Percentiles rank a stretch among this genome's conserved stretches.
Conservation (phyloP, 2,888 invertebrate species). For the Dione juno region DNA sequence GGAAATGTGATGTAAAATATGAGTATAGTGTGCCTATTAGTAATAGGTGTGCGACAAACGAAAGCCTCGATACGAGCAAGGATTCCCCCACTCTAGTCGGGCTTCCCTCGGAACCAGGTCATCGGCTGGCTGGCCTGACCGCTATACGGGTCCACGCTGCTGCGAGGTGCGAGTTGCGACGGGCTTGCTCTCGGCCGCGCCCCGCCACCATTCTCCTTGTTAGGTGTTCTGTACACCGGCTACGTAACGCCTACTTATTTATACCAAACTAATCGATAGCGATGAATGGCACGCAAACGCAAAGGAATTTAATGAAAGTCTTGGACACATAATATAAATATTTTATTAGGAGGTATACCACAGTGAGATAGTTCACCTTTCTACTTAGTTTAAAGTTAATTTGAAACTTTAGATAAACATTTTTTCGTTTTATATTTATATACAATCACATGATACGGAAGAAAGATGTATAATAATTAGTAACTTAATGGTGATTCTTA, state of each 20-base stretch:
- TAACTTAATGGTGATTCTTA: background rate
- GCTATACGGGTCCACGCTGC: conserved; percentile 53
- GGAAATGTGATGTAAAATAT: background rate
- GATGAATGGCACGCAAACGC: conserved; percentile 51
- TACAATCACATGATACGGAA: too few relatives aligned
- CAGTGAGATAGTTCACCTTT: too few relatives aligned
- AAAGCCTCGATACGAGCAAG: conserved; percentile 41
- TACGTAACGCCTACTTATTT: conserved; percentile 55
- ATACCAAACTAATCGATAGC: conserved; percentile 51
- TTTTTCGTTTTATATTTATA: too few relatives aligned
- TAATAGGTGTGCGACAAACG: conserved; percentile 18
- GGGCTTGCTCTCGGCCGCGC: conserved; percentile 62
- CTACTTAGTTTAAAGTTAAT: too few relatives aligned
- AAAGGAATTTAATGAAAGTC: conserved; percentile 50
- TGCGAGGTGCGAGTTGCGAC: conserved; percentile 51
- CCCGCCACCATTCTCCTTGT: conserved; percentile 57
- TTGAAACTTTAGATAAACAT: too few relatives aligned
- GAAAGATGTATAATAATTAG: too few relatives aligned
- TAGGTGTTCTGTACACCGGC: conserved; percentile 53
- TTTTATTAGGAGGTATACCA: background rate
- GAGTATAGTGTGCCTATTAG: conserved; percentile 10
- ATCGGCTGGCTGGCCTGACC: conserved; percentile 67
- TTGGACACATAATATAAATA: conserved; percentile 30
- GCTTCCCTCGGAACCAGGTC: conserved; percentile 79
- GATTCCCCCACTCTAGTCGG: conserved; percentile 59